A percentile compares a stretch with the other conserved stretches of the same genome.
Conservation (phyloP, 2,113 vertebrate genomes). For the Protobothrops flavoviridis region DNA sequence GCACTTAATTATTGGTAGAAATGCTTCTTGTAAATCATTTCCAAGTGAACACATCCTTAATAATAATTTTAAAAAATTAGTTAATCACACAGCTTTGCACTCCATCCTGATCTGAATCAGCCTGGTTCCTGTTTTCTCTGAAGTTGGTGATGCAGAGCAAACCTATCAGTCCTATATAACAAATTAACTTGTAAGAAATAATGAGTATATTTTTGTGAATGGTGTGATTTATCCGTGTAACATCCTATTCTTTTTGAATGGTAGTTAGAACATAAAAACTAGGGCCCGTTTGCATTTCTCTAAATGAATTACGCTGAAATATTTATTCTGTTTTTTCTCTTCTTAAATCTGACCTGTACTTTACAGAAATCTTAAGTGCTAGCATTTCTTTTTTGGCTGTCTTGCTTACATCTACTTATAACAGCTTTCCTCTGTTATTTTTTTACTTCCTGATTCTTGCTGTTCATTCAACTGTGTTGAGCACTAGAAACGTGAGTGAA, state of each 20-base stretch:
- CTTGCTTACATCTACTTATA: not conserved
- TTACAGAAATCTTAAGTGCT: not conserved
- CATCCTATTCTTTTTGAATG: not conserved
- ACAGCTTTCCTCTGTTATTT: not conserved
- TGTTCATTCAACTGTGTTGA: not conserved
- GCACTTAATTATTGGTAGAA: not conserved
- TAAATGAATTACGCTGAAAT: conserved; percentile 18
- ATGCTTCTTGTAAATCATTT: not conserved
- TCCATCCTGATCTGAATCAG: conserved; percentile 48
- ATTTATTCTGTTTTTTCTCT: not conserved
- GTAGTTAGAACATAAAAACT: not conserved
- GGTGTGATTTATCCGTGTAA: not conserved
- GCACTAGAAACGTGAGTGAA: not conserved
- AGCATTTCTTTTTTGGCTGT: not conserved
- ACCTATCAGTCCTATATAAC: not conserved
- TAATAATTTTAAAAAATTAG: not conserved
- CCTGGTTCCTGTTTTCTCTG: conserved; percentile 26
- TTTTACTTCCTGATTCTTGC: not conserved
- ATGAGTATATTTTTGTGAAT: conserved; percentile 21
- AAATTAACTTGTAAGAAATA: not conserved
- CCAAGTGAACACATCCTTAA: not conserved
- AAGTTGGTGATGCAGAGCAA: not conserved
- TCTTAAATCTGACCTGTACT: not conserved
- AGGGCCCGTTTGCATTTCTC: not conserved
- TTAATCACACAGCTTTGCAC: conserved; percentile 40